Evolutionary conservation across 2,797 vertebrate genomes (phyloP).

Genomic region (Betta splendens): DNA sequence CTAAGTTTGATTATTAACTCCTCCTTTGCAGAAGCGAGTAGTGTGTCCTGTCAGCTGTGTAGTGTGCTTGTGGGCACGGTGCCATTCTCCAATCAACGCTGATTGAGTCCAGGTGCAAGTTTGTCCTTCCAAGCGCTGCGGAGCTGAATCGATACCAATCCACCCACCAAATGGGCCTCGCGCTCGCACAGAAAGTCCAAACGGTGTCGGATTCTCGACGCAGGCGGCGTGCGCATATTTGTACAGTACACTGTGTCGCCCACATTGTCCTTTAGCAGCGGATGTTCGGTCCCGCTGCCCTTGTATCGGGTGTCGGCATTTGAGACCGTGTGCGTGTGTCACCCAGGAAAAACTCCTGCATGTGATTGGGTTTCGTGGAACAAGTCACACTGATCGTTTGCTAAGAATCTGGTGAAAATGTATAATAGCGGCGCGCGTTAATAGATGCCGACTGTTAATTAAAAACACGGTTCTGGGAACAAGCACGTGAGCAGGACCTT

Average conservation of each 20-base stretch:
- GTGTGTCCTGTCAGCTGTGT: constrained; percentile 61
- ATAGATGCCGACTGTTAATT: not conserved
- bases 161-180: constrained; percentile 42
- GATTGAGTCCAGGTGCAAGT: constrained; percentile 77
- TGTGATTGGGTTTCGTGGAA: not conserved
- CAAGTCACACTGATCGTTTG: not conserved
- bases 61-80: constrained; percentile 53
- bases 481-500: not conserved
- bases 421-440: constrained; percentile 3
- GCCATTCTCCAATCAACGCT: constrained; percentile 73
- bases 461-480: not conserved
- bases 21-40: constrained; percentile 9
- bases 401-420: not conserved
- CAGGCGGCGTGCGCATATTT: constrained; percentile 20
- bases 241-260: constrained; percentile 22
- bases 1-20: constrained; percentile 20
- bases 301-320: constrained; percentile 49
- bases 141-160: constrained; percentile 67
- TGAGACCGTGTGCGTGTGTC: constrained; percentile 7
- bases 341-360: constrained; percentile 14
- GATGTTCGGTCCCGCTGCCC: constrained; percentile 33
- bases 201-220: constrained; percentile 36
- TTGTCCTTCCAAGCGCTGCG: constrained; percentile 71
- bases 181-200: constrained; percentile 33
- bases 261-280: constrained; percentile 33